phyloP scores from a whole-genome alignment of 2,113 vertebrate genomes.

The Heptranchias perlo region DNA sequence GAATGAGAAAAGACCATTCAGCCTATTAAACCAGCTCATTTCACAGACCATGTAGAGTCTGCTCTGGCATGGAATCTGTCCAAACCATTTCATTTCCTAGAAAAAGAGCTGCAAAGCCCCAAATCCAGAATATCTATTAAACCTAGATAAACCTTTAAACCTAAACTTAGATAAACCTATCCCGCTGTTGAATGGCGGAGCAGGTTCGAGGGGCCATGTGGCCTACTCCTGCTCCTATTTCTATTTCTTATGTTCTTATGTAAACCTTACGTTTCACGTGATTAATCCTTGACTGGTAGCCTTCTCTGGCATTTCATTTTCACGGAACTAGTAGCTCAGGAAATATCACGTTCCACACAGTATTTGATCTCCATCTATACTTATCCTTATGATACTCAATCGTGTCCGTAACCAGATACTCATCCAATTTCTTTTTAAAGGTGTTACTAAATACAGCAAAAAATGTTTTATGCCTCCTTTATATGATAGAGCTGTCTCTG shows the following conservation, averaged over 20 bases:
- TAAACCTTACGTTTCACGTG: neutral
- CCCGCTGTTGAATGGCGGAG: no score
- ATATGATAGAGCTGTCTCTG: neutral
- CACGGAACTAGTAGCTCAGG: neutral
- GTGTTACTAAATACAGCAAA: neutral
- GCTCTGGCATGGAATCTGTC: neutral
- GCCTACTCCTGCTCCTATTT: no score
- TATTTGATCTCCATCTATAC: constrained; percentile 9
- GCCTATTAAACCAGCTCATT: neutral
- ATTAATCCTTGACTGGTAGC: neutral
- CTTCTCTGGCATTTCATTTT: neutral
- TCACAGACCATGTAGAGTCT: neutral
- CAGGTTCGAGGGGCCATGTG: no score
- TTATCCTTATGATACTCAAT: neutral
- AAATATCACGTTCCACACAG: neutral
- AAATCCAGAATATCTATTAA: neutral
- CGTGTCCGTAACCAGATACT: neutral
- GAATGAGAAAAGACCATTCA: neutral
- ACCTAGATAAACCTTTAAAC: no score
- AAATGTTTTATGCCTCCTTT: neutral
- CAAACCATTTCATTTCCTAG: neutral
- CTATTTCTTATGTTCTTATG: no score
- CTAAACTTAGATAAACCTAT: no score
- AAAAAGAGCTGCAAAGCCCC: neutral
- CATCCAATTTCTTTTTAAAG: neutral